phyloP scores from a whole-genome alignment of 2,113 vertebrate genomes.

The Murina feae region DNA sequence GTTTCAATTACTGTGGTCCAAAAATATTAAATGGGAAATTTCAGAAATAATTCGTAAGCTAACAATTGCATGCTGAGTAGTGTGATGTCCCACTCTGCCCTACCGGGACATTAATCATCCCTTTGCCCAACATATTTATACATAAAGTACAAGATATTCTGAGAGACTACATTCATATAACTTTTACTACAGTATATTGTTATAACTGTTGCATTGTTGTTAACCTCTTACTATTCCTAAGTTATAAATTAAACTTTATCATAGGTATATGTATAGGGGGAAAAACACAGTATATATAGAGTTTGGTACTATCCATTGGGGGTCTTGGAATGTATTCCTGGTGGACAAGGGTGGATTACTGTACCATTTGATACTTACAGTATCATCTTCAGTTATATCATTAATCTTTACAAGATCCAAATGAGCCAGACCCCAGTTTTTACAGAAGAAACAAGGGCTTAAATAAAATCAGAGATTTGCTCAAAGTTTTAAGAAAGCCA shows the following conservation, averaged over 20 bases:
- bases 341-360: background rate
- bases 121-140: background rate
- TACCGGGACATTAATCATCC: background rate
- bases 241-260: background rate
- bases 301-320: background rate
- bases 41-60: background rate
- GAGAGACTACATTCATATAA: background rate
- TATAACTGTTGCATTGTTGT: background rate
- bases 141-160: background rate
- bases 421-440: background rate
- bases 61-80: background rate
- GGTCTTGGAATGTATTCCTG: background rate
- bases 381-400: background rate
- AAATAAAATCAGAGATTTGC: background rate
- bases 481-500: background rate
- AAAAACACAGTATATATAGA: background rate
- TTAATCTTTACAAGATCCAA: background rate
- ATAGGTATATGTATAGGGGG: background rate
- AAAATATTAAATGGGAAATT: background rate
- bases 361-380: background rate
- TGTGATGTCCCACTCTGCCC: background rate
- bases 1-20: background rate
- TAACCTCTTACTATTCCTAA: background rate
- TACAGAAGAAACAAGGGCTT: background rate
- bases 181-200: background rate